Base-by-base conservation (phyloP, 1,140 invertebrate genomes). In the fruit fly (Drosophila melanogaster) region DNA sequence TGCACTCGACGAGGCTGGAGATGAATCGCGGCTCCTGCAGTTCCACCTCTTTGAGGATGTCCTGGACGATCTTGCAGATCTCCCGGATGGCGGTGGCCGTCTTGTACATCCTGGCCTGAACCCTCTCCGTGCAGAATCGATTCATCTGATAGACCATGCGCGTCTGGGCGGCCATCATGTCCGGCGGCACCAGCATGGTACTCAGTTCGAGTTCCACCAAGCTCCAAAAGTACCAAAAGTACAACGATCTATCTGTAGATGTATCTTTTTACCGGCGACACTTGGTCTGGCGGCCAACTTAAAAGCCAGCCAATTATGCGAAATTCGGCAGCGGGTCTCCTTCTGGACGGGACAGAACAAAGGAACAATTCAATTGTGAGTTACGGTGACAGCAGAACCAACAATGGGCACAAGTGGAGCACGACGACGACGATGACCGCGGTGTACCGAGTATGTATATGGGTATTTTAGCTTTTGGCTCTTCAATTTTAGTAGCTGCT, bases 11-110 rank as follows among this genome's bases (percentile, higher is more conserved):
- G 14, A 95, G 87, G 26, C 94, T 96, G 44, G 97, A 98, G 64
- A 99, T 98, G 92, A 99, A 99, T 17, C 98, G 92, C 30, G 98
- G 98, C 93, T 99, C 98, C 92, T 99, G 98, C 8, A 98, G 95
- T 92, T 99, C 98, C 0, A 99, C 98, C 92, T 99, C 98, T 91
- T 98, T 98, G 40, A 99, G 94, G 0, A 99, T 97, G 92, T 99
- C 98, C 92, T 98, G 97, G 6, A 99, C 97, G 14, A 99, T 97
- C 91, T 98, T 96, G 92, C 96, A 98, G 54, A 99, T 95, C 91
- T 98, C 97, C 44, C 97, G 95, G 46, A 99, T 96, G 6, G 96
- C 97, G 90, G 98, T 98, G 56, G 95, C 95, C 58, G 98, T 96
- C 72, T 95, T 95, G 60, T 95, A 94, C 93, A 98, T 97, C 38